phyloP scores from a whole-genome alignment of 2,888 invertebrate species.

The Petrophora chlorosata region DNA sequence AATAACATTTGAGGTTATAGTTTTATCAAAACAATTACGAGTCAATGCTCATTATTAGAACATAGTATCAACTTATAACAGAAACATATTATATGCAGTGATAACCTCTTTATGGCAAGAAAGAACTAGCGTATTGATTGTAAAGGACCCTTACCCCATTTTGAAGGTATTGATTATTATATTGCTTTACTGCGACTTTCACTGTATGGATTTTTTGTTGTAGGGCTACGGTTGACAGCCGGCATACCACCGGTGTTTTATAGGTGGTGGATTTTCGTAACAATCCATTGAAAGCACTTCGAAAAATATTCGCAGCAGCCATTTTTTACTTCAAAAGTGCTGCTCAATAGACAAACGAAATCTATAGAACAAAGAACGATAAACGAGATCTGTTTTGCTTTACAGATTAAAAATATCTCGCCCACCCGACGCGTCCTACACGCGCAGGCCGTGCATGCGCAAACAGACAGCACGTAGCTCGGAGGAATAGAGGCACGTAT shows the following conservation, averaged over 20 bases:
- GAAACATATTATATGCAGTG: neutral
- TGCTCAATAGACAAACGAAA: no score
- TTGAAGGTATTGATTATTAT: slow-evolving; percentile 53
- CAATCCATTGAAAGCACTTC: slow-evolving; percentile 75
- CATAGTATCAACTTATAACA: neutral
- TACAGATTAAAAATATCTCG: no score
- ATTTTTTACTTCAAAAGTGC: slow-evolving; percentile 68
- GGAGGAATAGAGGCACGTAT: no score
- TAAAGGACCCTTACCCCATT: slow-evolving; percentile 78
- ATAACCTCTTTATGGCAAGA: slow-evolving; percentile 14
- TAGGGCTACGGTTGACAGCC: slow-evolving; percentile 69
- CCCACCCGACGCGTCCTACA: no score
- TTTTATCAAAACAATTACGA: slow-evolving; percentile 24
- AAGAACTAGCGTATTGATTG: slow-evolving; percentile 48
- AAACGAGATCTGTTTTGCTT: no score
- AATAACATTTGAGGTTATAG: slow-evolving; percentile 78
- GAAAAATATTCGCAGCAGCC: slow-evolving; percentile 77
- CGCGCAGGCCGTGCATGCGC: no score
- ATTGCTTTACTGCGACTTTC: slow-evolving; percentile 53
- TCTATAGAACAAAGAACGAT: no score
- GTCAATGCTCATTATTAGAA: neutral
- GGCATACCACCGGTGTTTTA: slow-evolving; percentile 70
- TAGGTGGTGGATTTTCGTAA: slow-evolving; percentile 69
- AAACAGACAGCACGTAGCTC: no score
- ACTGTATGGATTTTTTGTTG: slow-evolving; percentile 68